A percentile compares a stretch with the other conserved stretches of the same genome.
Evolutionary conservation across 2,113 vertebrate species (phyloP).

Genomic region (Heterotilapia buettikoferi): DNA sequence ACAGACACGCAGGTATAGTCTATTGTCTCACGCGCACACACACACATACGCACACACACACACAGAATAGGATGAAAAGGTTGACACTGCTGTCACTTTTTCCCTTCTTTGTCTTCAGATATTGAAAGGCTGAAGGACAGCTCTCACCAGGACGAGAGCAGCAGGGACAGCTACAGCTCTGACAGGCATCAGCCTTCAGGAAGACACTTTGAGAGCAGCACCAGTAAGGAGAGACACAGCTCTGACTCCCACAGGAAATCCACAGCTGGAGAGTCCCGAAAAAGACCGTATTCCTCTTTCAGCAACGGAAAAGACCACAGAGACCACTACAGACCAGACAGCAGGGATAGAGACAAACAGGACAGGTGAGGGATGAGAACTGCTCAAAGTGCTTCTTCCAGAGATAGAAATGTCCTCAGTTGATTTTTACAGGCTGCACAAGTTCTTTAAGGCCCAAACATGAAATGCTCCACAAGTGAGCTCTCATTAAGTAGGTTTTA

Average conservation of each 20-base stretch:
- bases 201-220: conserved; percentile 78
- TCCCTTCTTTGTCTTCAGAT: conserved; percentile 62
- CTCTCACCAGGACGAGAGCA: conserved; percentile 92
- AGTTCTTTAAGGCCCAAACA: not conserved
- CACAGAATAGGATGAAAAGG: accelerated
- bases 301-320: conserved; percentile 97
- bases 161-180: conserved; percentile 95
- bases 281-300: conserved; percentile 87
- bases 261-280: conserved; percentile 72
- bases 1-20: conserved; percentile 84
- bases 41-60: accelerated
- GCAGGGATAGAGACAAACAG: conserved; percentile 68
- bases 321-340: conserved; percentile 90
- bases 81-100: not conserved
- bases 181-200: conserved; percentile 83
- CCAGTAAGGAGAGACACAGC: conserved; percentile 80
- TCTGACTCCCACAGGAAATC: conserved; percentile 83
- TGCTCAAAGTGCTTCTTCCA: not conserved
- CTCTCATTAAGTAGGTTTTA: not conserved
- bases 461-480: not conserved
- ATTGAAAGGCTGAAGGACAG: conserved; percentile 87
- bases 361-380: conserved; percentile 59
- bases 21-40: accelerated
- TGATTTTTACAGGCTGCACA: not conserved
- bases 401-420: not conserved